Conservation (phyloP, 2,888 invertebrate species). For the Sceliomorpha sp. region DNA sequence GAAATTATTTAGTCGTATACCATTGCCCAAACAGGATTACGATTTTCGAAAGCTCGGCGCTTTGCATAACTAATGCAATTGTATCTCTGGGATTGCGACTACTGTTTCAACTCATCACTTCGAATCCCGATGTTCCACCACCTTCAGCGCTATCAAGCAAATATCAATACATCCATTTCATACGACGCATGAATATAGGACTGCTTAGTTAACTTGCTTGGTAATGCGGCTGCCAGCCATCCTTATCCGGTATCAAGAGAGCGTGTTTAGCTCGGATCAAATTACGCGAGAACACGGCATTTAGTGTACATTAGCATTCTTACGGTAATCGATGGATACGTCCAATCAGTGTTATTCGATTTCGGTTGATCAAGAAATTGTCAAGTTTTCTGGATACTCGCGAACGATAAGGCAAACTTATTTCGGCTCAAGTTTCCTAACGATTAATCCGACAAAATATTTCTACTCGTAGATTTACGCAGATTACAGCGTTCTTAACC, state of each 20-base stretch:
- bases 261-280: slow-evolving; percentile 25
- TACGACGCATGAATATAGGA: slow-evolving; percentile 31
- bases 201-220: slow-evolving; percentile 34
- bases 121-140: slow-evolving; percentile 14
- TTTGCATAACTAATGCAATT: slow-evolving; percentile 31
- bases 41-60: slow-evolving; percentile 26
- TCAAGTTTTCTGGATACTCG: background rate
- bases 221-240: slow-evolving; percentile 22
- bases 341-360: slow-evolving; percentile 19
- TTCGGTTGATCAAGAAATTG: slow-evolving; percentile 7
- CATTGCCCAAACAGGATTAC: slow-evolving; percentile 12
- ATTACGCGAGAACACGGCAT: slow-evolving; percentile 37
- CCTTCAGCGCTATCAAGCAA: slow-evolving; percentile 29
- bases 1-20: slow-evolving; percentile 34
- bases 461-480: no score
- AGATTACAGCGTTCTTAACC: no score
- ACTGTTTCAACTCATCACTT: slow-evolving; percentile 35
- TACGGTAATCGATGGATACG: slow-evolving; percentile 32
- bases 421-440: no score
- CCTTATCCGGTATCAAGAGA: slow-evolving; percentile 32
- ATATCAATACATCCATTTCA: slow-evolving; percentile 36
- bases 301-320: slow-evolving; percentile 42
- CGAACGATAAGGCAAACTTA: no score
- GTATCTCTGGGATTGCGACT: slow-evolving; percentile 22
- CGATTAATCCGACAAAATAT: no score